Conservation (phyloP, 1,140 invertebrate genomes). For the Pseudoatta argentina region DNA sequence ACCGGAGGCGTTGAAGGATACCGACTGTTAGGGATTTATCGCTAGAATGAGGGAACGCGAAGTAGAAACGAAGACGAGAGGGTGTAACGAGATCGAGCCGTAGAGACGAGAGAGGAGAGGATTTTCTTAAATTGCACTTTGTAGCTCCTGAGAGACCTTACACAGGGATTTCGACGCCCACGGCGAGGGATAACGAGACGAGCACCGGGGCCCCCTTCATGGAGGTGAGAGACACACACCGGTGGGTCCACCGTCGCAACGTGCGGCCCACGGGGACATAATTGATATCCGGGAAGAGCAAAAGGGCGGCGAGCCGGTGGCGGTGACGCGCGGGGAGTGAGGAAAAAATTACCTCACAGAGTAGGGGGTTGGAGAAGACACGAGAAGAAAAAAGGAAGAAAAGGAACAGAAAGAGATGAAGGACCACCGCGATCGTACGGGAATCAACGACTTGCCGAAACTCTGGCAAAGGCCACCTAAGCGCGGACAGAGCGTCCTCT, state of each 20-base stretch:
- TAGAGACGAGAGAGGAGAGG: slow-evolving; percentile 63
- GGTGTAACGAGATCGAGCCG: slow-evolving; percentile 35
- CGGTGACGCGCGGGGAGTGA: slow-evolving; percentile 46
- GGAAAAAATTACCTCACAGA: slow-evolving; percentile 55
- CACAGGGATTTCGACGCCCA: slow-evolving; percentile 81
- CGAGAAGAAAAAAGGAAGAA: slow-evolving; percentile 55
- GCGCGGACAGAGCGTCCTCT: slow-evolving; percentile 59
- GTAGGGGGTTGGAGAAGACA: slow-evolving; percentile 50
- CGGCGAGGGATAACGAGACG: slow-evolving; percentile 82
- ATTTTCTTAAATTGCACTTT: slow-evolving; percentile 83
- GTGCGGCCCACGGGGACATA: slow-evolving; percentile 78
- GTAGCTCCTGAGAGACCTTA: slow-evolving; percentile 81
- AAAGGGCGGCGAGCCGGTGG: slow-evolving; percentile 71
- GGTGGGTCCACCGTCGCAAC: slow-evolving; percentile 76
- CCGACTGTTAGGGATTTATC: slow-evolving; percentile 65
- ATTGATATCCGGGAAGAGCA: slow-evolving; percentile 81
- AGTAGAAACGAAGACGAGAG: slow-evolving; percentile 44
- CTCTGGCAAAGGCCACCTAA: slow-evolving; percentile 74
- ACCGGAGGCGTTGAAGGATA: slow-evolving; percentile 30
- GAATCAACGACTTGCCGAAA: slow-evolving; percentile 75
- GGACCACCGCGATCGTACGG: slow-evolving; percentile 76
- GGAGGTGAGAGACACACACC: slow-evolving; percentile 77
- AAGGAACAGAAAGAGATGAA: slow-evolving; percentile 45
- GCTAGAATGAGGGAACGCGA: slow-evolving; percentile 59
- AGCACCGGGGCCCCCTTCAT: slow-evolving; percentile 56